Conservation (phyloP, 1,140 invertebrate species). For the Hyles euphorbiae region DNA sequence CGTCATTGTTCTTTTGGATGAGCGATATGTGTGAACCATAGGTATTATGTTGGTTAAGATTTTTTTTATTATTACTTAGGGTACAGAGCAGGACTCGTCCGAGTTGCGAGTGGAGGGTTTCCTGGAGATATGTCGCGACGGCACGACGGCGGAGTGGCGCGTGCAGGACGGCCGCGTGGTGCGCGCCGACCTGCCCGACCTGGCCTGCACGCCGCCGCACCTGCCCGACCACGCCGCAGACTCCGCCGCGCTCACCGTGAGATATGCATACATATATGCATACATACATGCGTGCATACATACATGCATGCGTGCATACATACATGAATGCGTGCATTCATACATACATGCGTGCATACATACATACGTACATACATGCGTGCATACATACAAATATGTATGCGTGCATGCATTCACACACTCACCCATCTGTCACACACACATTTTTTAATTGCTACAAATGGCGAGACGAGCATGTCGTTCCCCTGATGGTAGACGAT, state of each 20-base stretch:
- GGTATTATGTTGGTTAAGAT: neutral
- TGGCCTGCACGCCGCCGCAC: constrained; percentile 53
- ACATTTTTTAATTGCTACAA: no score
- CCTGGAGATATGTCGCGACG: constrained; percentile 76
- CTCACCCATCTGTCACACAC: no score
- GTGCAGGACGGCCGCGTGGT: constrained; percentile 71
- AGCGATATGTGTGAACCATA: neutral
- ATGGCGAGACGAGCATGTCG: no score
- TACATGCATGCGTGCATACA: no score
- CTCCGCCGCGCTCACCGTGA: constrained; percentile 38
- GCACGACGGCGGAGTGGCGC: constrained; percentile 75
- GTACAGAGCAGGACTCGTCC: constrained; percentile 30
- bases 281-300: no score
- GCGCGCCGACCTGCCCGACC: constrained; percentile 53
- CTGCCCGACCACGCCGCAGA: constrained; percentile 23
- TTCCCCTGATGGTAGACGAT: no score
- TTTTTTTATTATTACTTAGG: constrained; percentile 17
- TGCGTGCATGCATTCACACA: no score
- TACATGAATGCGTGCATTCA: no score
- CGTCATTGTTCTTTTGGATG: no score
- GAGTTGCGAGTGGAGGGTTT: constrained; percentile 49
- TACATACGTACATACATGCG: no score
- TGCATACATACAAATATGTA: no score
- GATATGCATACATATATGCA: constrained; percentile 4
- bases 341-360: no score